phyloP scores from a whole-genome alignment of 2,888 invertebrate species.

The Mythimna ferrago region DNA sequence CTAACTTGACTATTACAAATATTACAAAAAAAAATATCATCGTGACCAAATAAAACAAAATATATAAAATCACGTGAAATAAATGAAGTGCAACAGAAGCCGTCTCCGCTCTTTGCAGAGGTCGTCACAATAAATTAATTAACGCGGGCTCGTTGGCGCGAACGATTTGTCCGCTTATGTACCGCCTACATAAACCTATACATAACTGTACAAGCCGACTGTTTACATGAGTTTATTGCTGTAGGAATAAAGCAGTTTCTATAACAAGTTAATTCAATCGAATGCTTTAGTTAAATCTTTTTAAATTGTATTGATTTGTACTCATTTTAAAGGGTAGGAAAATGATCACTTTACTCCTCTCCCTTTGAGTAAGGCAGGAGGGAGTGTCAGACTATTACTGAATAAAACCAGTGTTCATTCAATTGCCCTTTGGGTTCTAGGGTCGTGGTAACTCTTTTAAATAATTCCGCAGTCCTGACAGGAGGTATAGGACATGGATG shows the following conservation, averaged over 20 bases:
- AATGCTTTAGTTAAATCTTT: background rate
- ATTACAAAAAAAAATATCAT: too few relatives aligned
- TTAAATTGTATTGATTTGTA: background rate
- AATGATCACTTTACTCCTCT: too few relatives aligned
- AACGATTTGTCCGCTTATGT: constrained; percentile 54
- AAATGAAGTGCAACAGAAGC: constrained; percentile 35
- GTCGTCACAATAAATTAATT: constrained; percentile 76
- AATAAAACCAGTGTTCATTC: too few relatives aligned
- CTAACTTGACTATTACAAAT: too few relatives aligned
- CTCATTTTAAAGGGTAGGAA: too few relatives aligned
- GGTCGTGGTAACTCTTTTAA: too few relatives aligned
- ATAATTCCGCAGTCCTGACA: too few relatives aligned
- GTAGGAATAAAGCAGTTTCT: background rate
- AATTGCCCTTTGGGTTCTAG: too few relatives aligned
- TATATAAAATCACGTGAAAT: background rate
- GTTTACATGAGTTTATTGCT: background rate
- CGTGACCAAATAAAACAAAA: too few relatives aligned
- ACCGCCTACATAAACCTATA: constrained; percentile 46
- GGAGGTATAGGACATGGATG: too few relatives aligned
- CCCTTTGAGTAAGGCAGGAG: too few relatives aligned
- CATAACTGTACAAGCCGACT: constrained; percentile 5
- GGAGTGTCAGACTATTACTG: too few relatives aligned
- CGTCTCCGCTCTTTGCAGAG: constrained; percentile 46
- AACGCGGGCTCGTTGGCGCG: constrained; percentile 62
- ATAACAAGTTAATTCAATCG: background rate